Base-by-base conservation (phyloP, 2,797 vertebrate species). In the Cossypha polioptera region DNA sequence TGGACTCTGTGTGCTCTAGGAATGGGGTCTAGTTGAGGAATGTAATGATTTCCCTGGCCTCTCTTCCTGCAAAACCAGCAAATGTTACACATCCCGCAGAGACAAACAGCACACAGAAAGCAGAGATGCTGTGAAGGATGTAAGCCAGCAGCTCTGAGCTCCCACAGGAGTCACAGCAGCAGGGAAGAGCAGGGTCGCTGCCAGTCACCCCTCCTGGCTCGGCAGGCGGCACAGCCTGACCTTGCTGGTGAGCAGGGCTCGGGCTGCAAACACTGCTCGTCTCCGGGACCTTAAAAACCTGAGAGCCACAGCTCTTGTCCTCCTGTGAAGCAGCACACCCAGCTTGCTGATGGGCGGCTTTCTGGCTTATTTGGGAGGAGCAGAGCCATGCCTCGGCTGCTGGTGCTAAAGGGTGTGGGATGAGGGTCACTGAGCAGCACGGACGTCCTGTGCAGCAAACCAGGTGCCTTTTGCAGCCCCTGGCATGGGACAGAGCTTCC, bases 121-220 rank as follows among this genome's bases (percentile, higher is more conserved):
- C 13, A 35, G 26, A 73, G 62, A 45, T 28, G 26, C 35, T 79
- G 28, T 17, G 26, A 67, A 33, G 57, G 57, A 26, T 16, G 12
- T 10, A 28, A 61, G 47, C 11, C 24, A 5, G 58, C 4, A 50
- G 31, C 20, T 42, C 36, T 3, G 2, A 59, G 77, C 45, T 57
- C 55, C 7, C 0, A 4, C 0, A 4, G 1, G 4, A 4, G 5
- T 33, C 7, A 8, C 54, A 67, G 19, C 42, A 43, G 53, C 50
- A 62, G 31, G 36, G 48, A 73, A n/a, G 75, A 2, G 67, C 54
- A 1, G 24, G 19, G 40, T 24, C 0, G 0, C 19, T 16, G 53
- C 38, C 3, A 4, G 48, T 40, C 9, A 0, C 2, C 1, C 5
- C 59, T 62, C 2, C 1, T 7, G n/a, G n/a, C 13, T 57, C 69